Base-by-base conservation (phyloP, 2,888 invertebrate species). In the Pachliopta kotzebuea region DNA sequence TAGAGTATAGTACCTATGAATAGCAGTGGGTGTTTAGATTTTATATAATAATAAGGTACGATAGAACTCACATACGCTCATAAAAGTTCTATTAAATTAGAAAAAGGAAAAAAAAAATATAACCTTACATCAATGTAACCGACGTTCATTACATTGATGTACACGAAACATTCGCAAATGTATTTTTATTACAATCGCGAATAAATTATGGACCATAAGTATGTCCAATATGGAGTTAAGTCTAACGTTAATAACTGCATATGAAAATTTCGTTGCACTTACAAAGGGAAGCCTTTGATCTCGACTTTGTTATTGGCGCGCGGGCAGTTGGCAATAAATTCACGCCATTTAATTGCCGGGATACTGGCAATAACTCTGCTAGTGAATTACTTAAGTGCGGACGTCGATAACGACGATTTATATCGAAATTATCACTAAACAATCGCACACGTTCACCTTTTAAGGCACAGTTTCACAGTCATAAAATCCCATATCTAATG, bases 271-370 rank as follows among this genome's bases (percentile, higher is more conserved):
- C 68, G 57, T 60, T 68, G 65, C 71, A 70, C 66, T 71, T 76
- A 72, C 74, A 71, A 75, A 77, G 71, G 72, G 71, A 73, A 70
- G 63, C 71, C 77, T 82, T 83, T 83, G 83, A 83, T 82, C 79
- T 76, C 69, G 65, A 72, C 70, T 76, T 73, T 74, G 76, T 79
- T 77, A 76, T 71, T 71, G 69, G 70, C 72, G 67, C 66, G 70
- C 73, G 68, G 68, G 68, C 68, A 70, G 69, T 67, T 69, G 59
- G 66, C 73, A 60, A 76, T 84, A 83, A 82, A 85, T 82, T 78
- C 65, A 70, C 69, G 76, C 75, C 65, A 77, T 78, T 76, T 84
- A 76, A 84, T 74, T 77, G 75, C 75, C 54, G 71, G 54, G 68
- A 72, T 74, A 71, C 60, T 62, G 68, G 70, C 72, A 72, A 80